A percentile compares a stretch with the other conserved stretches of the same genome.
These are phyloP conservation scores for Aselliscus stoliczkanus DNA, from an alignment of 2,797 vertebrate genomes.

Conservation along the genomic window DNA sequence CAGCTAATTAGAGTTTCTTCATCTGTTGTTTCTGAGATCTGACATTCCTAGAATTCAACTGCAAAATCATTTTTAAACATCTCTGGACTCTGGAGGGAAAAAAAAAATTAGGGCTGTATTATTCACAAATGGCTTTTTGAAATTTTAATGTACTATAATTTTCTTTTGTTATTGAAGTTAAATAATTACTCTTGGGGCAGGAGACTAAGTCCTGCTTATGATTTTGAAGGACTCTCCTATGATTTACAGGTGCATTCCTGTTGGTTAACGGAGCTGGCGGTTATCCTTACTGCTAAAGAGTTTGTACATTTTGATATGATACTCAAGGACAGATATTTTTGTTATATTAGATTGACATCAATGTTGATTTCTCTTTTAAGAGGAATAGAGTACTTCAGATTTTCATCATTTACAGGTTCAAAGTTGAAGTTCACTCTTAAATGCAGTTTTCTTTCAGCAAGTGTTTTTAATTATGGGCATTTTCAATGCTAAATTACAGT, in stretches of 20 bases:
- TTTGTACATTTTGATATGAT: neutral
- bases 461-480: constrained; percentile 1
- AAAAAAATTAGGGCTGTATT: constrained; percentile 45
- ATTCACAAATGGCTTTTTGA: constrained; percentile 60
- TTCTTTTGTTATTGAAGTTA: neutral
- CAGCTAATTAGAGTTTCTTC: constrained; percentile 78
- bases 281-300: neutral
- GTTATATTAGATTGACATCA: neutral
- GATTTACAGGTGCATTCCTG: neutral
- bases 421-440: constrained; percentile 3
- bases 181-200: neutral
- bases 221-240: neutral
- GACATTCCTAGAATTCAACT: constrained; percentile 73
- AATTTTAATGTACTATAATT: constrained; percentile 58
- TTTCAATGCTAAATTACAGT: neutral
- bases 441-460: neutral
- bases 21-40: constrained; percentile 76
- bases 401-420: neutral
- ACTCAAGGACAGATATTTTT: neutral
- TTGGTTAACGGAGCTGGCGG: neutral
- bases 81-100: constrained; percentile 43
- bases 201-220: neutral
- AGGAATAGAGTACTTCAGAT: neutral
- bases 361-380: neutral
- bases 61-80: constrained; percentile 78